phyloP scores from a whole-genome alignment of 1,140 invertebrate species.

The Gryllus bimaculatus region DNA sequence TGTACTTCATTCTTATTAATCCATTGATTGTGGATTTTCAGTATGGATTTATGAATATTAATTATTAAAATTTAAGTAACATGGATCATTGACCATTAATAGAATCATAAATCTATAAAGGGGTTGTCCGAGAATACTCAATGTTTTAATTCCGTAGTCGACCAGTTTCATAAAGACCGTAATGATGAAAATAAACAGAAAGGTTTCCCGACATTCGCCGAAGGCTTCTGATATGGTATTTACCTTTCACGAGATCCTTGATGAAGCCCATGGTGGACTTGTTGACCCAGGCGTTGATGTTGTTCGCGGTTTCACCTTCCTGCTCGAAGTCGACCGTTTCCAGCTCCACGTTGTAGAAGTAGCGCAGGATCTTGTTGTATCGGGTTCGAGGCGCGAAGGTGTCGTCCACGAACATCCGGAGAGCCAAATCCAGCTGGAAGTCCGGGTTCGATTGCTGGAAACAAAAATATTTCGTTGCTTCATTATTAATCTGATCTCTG shows the following conservation, averaged over 20 bases:
- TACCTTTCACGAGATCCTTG: constrained; percentile 31
- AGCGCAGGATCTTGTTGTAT: constrained; percentile 43
- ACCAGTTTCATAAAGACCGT: neutral
- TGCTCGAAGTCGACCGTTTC: constrained; percentile 27
- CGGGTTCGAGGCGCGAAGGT: constrained; percentile 42
- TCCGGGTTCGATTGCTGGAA: constrained; percentile 28
- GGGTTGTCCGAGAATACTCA: too few relatives aligned
- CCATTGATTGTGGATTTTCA: too few relatives aligned
- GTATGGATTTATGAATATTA: too few relatives aligned
- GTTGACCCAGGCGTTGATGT: constrained; percentile 38
- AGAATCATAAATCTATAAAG: too few relatives aligned
- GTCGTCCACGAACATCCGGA: constrained; percentile 52
- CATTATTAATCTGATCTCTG: too few relatives aligned
- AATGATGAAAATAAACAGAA: neutral
- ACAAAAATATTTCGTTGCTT: constrained; percentile 6
- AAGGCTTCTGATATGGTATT: neutral
- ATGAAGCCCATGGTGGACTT: constrained; percentile 36
- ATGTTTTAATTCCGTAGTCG: neutral
- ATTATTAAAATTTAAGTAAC: too few relatives aligned
- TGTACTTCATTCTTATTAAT: too few relatives aligned
- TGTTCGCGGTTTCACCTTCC: constrained; percentile 24
- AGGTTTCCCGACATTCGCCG: constrained; percentile 28
- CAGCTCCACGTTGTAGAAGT: constrained; percentile 34
- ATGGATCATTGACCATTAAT: too few relatives aligned
- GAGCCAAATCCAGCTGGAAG: constrained; percentile 52